These are phyloP conservation scores for Syngnathus acus DNA, from an alignment of 2,797 vertebrate species.

Conservation along the genomic window DNA sequence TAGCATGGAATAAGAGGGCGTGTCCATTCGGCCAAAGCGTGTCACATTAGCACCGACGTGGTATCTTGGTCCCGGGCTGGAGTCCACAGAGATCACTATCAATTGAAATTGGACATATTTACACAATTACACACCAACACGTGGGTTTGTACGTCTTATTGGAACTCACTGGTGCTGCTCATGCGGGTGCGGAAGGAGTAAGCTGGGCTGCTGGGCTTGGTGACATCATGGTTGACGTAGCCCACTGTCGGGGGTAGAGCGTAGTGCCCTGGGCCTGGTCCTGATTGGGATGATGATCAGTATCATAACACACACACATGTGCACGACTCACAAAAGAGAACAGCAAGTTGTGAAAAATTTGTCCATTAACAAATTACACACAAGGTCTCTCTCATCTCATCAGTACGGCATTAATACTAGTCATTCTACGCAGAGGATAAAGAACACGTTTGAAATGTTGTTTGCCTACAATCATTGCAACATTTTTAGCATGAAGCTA, in stretches of 20 bases:
- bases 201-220: conserved; percentile 76
- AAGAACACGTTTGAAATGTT: neutral
- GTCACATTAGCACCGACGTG: conserved; percentile 76
- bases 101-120: neutral
- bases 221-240: conserved; percentile 79
- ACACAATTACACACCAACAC: no score
- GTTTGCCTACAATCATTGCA: neutral
- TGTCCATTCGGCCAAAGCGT: conserved; percentile 75
- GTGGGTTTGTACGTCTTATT: neutral
- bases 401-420: neutral
- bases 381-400: neutral
- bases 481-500: neutral
- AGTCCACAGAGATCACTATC: conserved; percentile 70
- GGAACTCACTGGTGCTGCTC: conserved; percentile 65
- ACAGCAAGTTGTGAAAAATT: no score
- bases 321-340: neutral
- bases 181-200: conserved; percentile 75
- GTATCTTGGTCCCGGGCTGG: conserved; percentile 82
- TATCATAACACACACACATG: neutral
- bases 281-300: conserved; percentile 43
- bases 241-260: conserved; percentile 79
- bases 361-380: neutral
- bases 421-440: no score
- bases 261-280: conserved; percentile 77
- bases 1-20: conserved; percentile 80